Base-by-base conservation (phyloP, 1,140 invertebrate genomes). In the Scaptomyza hsui region DNA sequence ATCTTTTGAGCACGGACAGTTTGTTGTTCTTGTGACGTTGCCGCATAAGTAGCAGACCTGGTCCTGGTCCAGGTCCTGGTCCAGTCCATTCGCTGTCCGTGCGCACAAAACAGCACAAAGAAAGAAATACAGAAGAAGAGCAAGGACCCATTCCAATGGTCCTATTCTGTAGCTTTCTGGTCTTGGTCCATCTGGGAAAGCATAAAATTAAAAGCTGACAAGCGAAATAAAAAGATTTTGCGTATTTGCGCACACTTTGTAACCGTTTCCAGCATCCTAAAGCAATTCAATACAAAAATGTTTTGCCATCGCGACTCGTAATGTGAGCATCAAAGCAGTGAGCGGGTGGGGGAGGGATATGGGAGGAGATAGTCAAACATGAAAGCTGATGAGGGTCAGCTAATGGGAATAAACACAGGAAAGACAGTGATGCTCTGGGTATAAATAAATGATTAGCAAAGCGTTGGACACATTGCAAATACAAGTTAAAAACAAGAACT, bases 121-220 rank as follows among this genome's bases (percentile, higher is more conserved):
- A 45, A 19, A 65, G n/a, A n/a, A n/a, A n/a, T n/a, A n/a, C n/a
- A n/a, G n/a, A n/a, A 12, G 48, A 55, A 57, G 71, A 53, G 16
- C 32, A 68, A 57, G 37, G 55, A 55, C 9, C 19, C 45, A n/a
- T 19, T 5, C 51, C 32, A 35, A n/a, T 59, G 15, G 4, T 19
- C 15, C 42, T 59, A 13, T 15, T 15, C 19, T 16, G 37, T 10
- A 6, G 10, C 29, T 16, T 39, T 12, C 12, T 19, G 12, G n/a
- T 52, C 35, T 35, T 56, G 56, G 42, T 67, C 37, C 55, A 41
- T 63, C 57, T 52, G 55, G 60, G 68, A 74, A 69, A 75, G 75
- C 75, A 90, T 81, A 89, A 90, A 90, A 90, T 90, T 90, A 90
- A 90, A 90, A 90, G 89, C 89, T 90, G 89, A 90, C 88, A 89